These are phyloP conservation scores for Gila orcuttii DNA, from an alignment of 2,113 vertebrate genomes.

Conservation along the genomic window DNA sequence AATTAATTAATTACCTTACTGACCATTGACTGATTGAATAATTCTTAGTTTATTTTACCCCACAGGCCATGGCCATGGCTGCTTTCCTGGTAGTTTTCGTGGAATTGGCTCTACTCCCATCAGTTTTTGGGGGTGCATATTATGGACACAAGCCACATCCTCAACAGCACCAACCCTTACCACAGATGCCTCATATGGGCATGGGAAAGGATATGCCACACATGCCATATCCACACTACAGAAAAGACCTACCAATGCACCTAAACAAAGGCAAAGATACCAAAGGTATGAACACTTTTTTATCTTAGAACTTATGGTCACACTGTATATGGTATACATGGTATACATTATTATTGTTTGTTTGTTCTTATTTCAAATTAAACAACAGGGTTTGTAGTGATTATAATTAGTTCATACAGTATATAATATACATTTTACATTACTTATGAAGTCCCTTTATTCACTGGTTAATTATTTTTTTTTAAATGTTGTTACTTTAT, in stretches of 20 bases:
- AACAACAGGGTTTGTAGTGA: not conserved
- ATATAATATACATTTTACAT: not conserved
- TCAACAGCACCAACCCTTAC: slow-evolving; percentile 82
- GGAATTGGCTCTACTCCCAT: slow-evolving; percentile 75
- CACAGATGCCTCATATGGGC: slow-evolving; percentile 88
- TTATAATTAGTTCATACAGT: not conserved
- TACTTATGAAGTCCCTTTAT: not conserved
- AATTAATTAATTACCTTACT: not conserved
- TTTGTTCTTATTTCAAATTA: slow-evolving; percentile 23
- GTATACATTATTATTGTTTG: not conserved
- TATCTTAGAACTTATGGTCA: not conserved
- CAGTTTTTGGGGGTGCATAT: slow-evolving; percentile 82
- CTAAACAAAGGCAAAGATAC: slow-evolving; percentile 89
- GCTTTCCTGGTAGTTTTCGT: slow-evolving; percentile 67
- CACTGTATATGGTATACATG: not conserved
- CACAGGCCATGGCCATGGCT: slow-evolving; percentile 71
- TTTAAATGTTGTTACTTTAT: no score
- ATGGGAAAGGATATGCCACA: slow-evolving; percentile 89
- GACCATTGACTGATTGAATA: slow-evolving; percentile 3
- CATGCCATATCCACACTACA: slow-evolving; percentile 89
- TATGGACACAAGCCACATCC: slow-evolving; percentile 91
- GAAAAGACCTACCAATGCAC: slow-evolving; percentile 87
- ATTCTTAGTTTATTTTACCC: slow-evolving; percentile 4
- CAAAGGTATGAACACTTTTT: slow-evolving; percentile 81
- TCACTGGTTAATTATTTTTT: not conserved